A percentile compares a stretch with the other conserved stretches of the same genome.
phyloP scores from a whole-genome alignment of 2,113 vertebrate genomes.

The Phodopus roborovskii region DNA sequence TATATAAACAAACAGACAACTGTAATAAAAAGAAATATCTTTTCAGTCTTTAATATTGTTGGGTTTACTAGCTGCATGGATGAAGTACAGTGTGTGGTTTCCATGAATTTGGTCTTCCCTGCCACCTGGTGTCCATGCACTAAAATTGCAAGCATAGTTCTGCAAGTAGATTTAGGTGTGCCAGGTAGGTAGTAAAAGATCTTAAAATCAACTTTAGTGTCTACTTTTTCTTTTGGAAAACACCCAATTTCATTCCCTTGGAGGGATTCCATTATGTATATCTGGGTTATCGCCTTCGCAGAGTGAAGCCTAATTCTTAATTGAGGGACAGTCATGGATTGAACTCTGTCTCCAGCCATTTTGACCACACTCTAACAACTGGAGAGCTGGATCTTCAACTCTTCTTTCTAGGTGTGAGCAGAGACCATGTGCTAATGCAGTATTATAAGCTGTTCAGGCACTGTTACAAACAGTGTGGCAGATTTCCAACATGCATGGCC shows the following conservation, averaged over 20 bases:
- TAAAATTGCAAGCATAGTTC: constrained; percentile 64
- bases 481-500: constrained; percentile 26
- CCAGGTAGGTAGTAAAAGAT: neutral
- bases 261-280: neutral
- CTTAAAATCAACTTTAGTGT: neutral
- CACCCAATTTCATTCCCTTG: neutral
- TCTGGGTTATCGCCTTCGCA: neutral
- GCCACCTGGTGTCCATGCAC: constrained; percentile 11
- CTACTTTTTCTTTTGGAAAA: neutral
- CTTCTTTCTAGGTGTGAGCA: constrained; percentile 54
- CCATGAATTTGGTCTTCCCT: neutral
- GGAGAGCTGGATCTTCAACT: constrained; percentile 22
- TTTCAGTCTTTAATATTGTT: neutral
- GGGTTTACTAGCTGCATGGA: neutral
- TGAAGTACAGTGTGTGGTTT: neutral
- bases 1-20: neutral
- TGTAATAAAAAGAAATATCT: neutral
- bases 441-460: constrained; percentile 41
- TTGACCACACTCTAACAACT: constrained; percentile 30
- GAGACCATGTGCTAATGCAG: constrained; percentile 47
- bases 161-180: neutral
- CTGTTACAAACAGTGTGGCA: constrained; percentile 3
- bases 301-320: constrained; percentile 50
- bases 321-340: neutral
- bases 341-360: constrained; percentile 22